Evolutionary conservation across 1,140 invertebrate genomes (phyloP).

Genomic region (Magallana gigas): DNA sequence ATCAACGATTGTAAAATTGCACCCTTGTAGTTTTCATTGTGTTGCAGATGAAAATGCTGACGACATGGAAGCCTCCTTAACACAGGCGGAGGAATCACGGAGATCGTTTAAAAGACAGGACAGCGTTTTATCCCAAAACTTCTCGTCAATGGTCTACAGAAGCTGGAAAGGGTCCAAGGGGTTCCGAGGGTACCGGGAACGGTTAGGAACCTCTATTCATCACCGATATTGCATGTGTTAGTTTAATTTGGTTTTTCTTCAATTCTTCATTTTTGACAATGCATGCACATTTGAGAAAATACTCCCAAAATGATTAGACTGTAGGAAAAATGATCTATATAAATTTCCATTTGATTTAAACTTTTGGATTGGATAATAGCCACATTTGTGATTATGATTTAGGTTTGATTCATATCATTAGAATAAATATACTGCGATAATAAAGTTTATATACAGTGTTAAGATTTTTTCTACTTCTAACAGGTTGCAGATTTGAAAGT

Average conservation of each 20-base stretch:
- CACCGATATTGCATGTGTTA: conserved; percentile 49
- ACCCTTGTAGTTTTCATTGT: not conserved
- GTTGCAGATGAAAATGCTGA: not conserved
- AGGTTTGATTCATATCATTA: too few relatives aligned
- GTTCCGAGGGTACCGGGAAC: conserved; percentile 13
- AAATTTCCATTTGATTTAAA: too few relatives aligned
- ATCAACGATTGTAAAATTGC: too few relatives aligned
- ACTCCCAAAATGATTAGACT: too few relatives aligned
- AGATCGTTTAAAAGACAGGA: conserved; percentile 12
- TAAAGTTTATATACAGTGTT: too few relatives aligned
- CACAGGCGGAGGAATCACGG: not conserved
- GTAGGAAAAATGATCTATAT: too few relatives aligned
- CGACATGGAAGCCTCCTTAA: not conserved
- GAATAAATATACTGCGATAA: too few relatives aligned
- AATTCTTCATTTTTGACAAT: too few relatives aligned
- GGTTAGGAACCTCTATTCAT: conserved; percentile 30
- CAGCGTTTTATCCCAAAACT: conserved; percentile 28
- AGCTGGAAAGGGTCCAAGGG: conserved; percentile 36
- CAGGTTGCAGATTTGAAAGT: conserved; percentile 46
- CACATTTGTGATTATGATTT: too few relatives aligned
- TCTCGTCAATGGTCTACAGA: conserved; percentile 13
- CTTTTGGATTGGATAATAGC: too few relatives aligned
- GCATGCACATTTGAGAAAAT: too few relatives aligned
- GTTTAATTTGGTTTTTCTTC: conserved; percentile 24
- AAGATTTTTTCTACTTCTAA: not conserved